phyloP scores from a whole-genome alignment of 1,140 invertebrate species.

The Drosophila ficusphila region DNA sequence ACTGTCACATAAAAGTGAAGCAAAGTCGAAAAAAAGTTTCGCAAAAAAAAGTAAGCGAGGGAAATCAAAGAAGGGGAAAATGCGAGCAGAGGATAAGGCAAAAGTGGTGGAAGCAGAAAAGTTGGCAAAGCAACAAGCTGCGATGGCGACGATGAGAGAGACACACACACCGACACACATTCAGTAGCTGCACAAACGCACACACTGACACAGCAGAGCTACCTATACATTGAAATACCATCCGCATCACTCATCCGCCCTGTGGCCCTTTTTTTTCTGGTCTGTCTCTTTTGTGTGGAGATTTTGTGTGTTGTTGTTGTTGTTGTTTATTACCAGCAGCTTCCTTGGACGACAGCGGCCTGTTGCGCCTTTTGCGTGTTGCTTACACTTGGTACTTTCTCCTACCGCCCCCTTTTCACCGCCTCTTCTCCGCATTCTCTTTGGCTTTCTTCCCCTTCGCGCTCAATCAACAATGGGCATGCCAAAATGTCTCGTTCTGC shows the following conservation, averaged over 20 bases:
- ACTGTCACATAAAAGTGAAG: slow-evolving; percentile 33
- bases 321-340: background rate
- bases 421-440: background rate
- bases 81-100: background rate
- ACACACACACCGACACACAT: background rate
- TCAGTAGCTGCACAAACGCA: no score
- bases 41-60: slow-evolving; percentile 10
- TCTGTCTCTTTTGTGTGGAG: slow-evolving; percentile 15
- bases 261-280: slow-evolving; percentile 6
- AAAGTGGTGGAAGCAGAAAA: slow-evolving; percentile 35
- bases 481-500: slow-evolving; percentile 76
- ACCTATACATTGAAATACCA: slow-evolving; percentile 6
- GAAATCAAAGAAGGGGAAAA: slow-evolving; percentile 2
- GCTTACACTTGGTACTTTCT: slow-evolving; percentile 56
- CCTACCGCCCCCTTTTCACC: background rate
- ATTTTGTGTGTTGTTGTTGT: slow-evolving; percentile 1
- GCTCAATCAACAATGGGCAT: slow-evolving; percentile 59
- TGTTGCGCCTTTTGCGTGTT: slow-evolving; percentile 80
- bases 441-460: background rate
- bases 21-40: slow-evolving; percentile 12
- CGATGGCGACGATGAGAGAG: slow-evolving; percentile 69
- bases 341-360: slow-evolving; percentile 42
- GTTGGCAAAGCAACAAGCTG: slow-evolving; percentile 80
- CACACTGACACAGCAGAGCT: background rate
- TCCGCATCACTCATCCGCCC: slow-evolving; percentile 20